Conservation (phyloP, 2,888 invertebrate genomes). For the Clivina fossor region DNA sequence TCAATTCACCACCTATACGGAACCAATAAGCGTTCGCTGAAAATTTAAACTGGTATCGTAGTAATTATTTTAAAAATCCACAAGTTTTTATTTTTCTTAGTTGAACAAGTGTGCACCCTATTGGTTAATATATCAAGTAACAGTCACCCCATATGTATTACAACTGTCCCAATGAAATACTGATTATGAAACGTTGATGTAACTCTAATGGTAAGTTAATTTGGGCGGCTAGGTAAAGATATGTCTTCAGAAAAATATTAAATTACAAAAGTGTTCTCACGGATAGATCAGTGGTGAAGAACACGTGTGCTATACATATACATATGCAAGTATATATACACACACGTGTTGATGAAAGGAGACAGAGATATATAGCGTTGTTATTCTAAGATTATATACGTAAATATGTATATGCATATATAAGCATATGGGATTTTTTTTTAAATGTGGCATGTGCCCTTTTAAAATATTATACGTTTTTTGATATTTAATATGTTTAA, state of each 20-base stretch:
- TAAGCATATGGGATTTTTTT: constrained; percentile 5
- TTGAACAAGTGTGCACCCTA: constrained; percentile 42
- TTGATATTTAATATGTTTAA: too few relatives aligned
- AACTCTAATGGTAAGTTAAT: background rate
- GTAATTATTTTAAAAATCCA: constrained; percentile 40
- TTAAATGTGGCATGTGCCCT: constrained; percentile 13
- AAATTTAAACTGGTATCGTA: constrained; percentile 37
- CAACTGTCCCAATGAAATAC: constrained; percentile 6
- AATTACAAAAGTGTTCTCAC: constrained; percentile 42
- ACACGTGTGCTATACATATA: constrained; percentile 41
- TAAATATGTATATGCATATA: constrained; percentile 7
- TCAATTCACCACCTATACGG: constrained; percentile 23
- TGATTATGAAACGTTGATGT: background rate
- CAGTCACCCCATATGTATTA: constrained; percentile 33
- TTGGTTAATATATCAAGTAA: constrained; percentile 42
- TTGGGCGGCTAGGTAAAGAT: constrained; percentile 30
- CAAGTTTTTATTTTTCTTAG: constrained; percentile 39
- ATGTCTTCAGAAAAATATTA: constrained; percentile 41
- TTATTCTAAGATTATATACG: background rate
- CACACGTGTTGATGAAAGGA: constrained; percentile 36
- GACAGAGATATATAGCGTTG: background rate
- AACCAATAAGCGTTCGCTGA: constrained; percentile 19
- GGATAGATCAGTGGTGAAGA: constrained; percentile 37
- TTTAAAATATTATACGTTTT: too few relatives aligned
- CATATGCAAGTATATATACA: constrained; percentile 5